Evolutionary conservation across 2,113 vertebrate genomes (phyloP).

Genomic region (Chrysemys picta): DNA sequence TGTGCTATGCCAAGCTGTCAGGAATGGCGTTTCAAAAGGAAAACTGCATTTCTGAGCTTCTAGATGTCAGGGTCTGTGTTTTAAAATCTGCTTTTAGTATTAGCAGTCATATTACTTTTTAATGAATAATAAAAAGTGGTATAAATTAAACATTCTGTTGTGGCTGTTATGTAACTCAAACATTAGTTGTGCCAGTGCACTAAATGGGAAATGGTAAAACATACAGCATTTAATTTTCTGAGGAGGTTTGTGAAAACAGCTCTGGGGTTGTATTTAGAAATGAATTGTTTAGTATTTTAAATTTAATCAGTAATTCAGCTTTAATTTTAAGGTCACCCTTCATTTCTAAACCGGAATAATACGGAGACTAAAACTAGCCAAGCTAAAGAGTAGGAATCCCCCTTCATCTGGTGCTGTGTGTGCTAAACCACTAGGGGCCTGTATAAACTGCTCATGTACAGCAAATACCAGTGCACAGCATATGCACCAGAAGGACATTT

Average conservation of each 20-base stretch:
- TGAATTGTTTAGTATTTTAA: not conserved
- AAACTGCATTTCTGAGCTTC: not conserved
- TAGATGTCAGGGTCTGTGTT: not conserved
- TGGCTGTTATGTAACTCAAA: conserved; percentile 67
- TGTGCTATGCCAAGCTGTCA: conserved; percentile 12
- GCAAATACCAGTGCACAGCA: conserved; percentile 59
- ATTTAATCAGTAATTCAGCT: not conserved
- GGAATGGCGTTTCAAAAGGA: conserved; percentile 8
- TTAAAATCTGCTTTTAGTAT: conserved; percentile 28
- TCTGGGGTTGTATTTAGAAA: not conserved
- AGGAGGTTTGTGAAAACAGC: not conserved
- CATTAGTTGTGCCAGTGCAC: conserved; percentile 27
- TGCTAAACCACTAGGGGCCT: conserved; percentile 92
- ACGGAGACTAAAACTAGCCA: conserved; percentile 43
- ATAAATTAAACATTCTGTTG: conserved; percentile 50
- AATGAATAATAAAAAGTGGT: conserved; percentile 29
- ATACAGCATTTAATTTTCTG: not conserved
- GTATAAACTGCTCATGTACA: conserved; percentile 82
- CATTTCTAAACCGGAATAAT: conserved; percentile 13
- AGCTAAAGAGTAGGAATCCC: conserved; percentile 69
- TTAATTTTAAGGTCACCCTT: conserved; percentile 18
- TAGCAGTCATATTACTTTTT: conserved; percentile 5
- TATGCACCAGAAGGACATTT: conserved; percentile 63
- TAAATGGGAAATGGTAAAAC: conserved; percentile 22
- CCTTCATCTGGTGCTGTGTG: conserved; percentile 81